These are phyloP conservation scores for Brevimyrus niger DNA, from an alignment of 2,113 vertebrate genomes.

Conservation along the genomic window DNA sequence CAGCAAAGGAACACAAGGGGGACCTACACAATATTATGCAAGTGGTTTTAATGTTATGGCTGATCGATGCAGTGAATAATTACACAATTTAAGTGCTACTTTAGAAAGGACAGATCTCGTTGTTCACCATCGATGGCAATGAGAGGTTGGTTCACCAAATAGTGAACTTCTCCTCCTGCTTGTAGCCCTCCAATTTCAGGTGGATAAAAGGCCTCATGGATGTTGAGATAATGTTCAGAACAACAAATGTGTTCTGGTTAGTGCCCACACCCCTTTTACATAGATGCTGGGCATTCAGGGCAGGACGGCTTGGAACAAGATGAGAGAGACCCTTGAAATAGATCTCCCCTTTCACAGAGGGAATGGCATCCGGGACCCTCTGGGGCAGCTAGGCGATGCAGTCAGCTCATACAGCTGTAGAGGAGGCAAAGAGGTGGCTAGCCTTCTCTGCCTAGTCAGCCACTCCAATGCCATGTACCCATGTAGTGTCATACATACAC, in stretches of 20 bases:
- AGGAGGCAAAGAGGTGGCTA: neutral
- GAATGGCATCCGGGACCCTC: neutral
- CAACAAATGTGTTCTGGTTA: neutral
- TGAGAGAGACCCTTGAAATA: slow-evolving; percentile 15
- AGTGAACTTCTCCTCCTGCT: neutral
- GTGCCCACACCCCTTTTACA: neutral
- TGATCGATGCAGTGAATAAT: neutral
- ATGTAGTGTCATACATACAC: neutral
- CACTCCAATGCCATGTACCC: neutral
- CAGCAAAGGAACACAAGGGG: neutral
- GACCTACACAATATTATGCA: neutral
- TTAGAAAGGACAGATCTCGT: neutral
- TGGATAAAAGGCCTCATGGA: neutral
- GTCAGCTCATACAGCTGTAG: slow-evolving; percentile 1
- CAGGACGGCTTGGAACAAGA: slow-evolving; percentile 8
- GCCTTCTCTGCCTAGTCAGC: neutral
- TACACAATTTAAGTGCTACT: neutral
- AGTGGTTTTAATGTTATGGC: neutral
- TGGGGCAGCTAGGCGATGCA: neutral
- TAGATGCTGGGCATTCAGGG: neutral
- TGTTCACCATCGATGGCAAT: neutral
- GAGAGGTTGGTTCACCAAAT: neutral
- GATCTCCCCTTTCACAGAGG: neutral
- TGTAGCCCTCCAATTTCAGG: neutral
- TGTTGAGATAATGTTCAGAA: neutral